Base-by-base conservation (phyloP, 1,140 invertebrate genomes). In the Aphidius gifuensis region DNA sequence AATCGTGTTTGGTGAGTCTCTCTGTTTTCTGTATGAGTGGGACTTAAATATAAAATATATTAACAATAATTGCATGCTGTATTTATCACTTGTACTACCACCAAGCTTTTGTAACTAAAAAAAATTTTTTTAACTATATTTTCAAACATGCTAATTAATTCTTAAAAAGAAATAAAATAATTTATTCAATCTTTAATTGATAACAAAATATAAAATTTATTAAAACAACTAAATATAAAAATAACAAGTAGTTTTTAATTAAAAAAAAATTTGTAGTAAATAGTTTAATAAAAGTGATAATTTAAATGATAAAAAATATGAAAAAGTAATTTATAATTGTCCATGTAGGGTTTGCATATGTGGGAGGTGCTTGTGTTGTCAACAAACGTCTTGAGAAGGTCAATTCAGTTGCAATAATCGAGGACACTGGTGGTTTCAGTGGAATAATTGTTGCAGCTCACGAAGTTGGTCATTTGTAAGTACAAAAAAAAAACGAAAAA, bases 391-490 rank as follows among this genome's bases (percentile, higher is more conserved):
- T 96, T 61, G 93, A 96, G 84, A 97, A 97, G 84, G 94, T 96
- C 60, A 97, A 97, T 83, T 94, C 92, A 63, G 94, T 97, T 61
- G 94, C 94, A 69, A 97, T 97, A 71, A 96, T 97, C 73, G 94
- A 97, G 81, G 94, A 97, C 76, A 96, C 93, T 23, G 94, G 94
- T 64, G 94, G 94, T 62, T 97, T 96, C 82, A 95, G 92, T 71
- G 94, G 94, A 51, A 96, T 97, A 72, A 97, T 97, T 75, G 94
- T 97, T 5, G 94, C 94, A 58, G 94, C 94, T 62, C 94, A 97
- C 77, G 94, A 97, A 92, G 92, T 96, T 68, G 94, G 94, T 67
- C 94, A 97, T 85, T 87, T 97, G 93, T 97, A 87, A 93, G 92
- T 90, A 65, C 16, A 16, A 16, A 16, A 16, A 16, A 45, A 45